Evolutionary conservation across 1,140 invertebrate species (phyloP), one percentile per base, ranked within the genome.

Genomic region (Heliconius himera): DNA sequence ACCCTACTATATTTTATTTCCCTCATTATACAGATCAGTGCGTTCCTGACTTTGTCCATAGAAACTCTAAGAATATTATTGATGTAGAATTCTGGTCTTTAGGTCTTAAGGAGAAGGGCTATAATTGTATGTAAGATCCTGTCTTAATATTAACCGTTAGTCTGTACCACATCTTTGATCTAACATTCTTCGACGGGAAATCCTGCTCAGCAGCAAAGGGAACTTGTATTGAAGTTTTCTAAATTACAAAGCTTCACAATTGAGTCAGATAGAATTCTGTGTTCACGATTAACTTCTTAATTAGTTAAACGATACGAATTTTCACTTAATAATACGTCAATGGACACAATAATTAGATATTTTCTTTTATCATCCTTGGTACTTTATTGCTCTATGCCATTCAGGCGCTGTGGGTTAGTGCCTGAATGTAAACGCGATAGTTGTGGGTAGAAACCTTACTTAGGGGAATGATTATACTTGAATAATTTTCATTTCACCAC

Each of bases 111-210:
- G 18, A 9, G 33, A 77, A 38, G 70, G 46, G 36, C 13, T 16
- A 77, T 1, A 54, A 71, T 77, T 51, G 70, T 70, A 29, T 77
- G 46, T 8, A 46, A 33, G 16, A 41, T 6, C 2, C 13, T 70
- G 36, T 26, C 38, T 71, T n/a, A 41, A 36, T 33, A 70, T 70
- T 70, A 72, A 72, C 60, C 22, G 71, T 11, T 29, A 70, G 29
- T 77, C 33, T 66, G 77, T 81, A 78, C 80, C 75, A 75, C 73
- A 78, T 82, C 82, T 84, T 84, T 84, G 80, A 84, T 84, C 80
- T 70, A 82, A 83, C 80, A 81, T 79, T 76, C 78, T 79, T 77
- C 74, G 51, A 77, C 78, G 78, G 82, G 82, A 84, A 84, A 84
- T 84, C 82, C 82, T 82, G 76, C 74, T 78, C 79, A 79, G 70